phyloP scores from a whole-genome alignment of 2,888 invertebrate genomes.

The Diaphora mendica region DNA sequence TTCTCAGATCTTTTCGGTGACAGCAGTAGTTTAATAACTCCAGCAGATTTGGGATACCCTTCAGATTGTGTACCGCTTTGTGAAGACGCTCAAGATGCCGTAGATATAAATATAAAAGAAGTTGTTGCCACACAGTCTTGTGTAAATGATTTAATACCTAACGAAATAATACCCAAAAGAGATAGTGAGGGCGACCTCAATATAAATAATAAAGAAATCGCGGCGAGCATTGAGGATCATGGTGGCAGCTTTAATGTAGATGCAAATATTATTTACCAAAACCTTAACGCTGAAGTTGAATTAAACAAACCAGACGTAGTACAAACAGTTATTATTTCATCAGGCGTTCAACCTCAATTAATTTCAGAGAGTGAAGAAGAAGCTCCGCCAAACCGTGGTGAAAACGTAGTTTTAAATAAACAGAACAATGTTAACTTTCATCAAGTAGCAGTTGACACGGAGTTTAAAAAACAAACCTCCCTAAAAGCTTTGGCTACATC shows the following conservation, averaged over 20 bases:
- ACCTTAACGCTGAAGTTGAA: conserved; percentile 39
- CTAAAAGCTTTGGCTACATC: conserved; percentile 73
- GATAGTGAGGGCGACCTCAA: not conserved
- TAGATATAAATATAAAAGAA: conserved; percentile 54
- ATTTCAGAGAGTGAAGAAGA: conserved; percentile 16
- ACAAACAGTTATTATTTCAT: conserved; percentile 71
- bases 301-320: conserved; percentile 55
- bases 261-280: conserved; percentile 36
- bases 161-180: not conserved
- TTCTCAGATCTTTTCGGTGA: conserved; percentile 79
- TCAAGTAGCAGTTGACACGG: conserved; percentile 20
- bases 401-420: conserved; percentile 19
- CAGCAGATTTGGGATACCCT: conserved; percentile 74
- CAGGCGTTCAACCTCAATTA: conserved; percentile 62
- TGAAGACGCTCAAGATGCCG: conserved; percentile 74
- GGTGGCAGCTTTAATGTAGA: conserved; percentile 19
- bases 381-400: conserved; percentile 10
- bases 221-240: conserved; percentile 21
- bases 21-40: conserved; percentile 77
- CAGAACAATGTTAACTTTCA: conserved; percentile 20
- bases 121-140: conserved; percentile 9
- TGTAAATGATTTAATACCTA: not conserved
- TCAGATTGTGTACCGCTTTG: conserved; percentile 59
- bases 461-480: conserved; percentile 39
- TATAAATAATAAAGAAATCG: conserved; percentile 9